These are phyloP conservation scores for Thereva nobilitata DNA, from an alignment of 2,888 invertebrate genomes.

Conservation along the genomic window DNA sequence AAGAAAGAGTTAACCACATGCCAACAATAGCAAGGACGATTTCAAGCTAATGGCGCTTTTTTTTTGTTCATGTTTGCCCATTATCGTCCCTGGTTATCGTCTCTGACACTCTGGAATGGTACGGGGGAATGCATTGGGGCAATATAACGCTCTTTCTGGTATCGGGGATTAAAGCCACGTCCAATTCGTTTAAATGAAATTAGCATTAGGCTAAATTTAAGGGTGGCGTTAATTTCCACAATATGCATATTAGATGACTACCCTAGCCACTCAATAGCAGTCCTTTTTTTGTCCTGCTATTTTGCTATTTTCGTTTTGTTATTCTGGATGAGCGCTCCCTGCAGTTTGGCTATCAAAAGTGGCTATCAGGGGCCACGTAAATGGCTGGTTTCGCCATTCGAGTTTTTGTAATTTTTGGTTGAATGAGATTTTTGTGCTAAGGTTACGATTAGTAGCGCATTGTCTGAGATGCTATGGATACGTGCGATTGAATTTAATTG, in stretches of 20 bases:
- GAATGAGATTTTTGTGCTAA: slow-evolving; percentile 38
- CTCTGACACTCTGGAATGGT: not conserved
- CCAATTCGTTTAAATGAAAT: slow-evolving; percentile 45
- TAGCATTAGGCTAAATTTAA: slow-evolving; percentile 41
- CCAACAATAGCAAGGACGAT: slow-evolving; percentile 12
- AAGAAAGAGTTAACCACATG: slow-evolving; percentile 35
- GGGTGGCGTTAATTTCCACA: slow-evolving; percentile 40
- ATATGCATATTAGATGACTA: slow-evolving; percentile 41
- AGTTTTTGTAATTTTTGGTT: slow-evolving; percentile 27
- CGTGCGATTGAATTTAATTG: slow-evolving; percentile 36
- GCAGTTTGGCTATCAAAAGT: slow-evolving; percentile 28
- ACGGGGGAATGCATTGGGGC: not conserved
- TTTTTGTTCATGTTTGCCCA: not conserved
- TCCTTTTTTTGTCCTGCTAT: slow-evolving; percentile 6
- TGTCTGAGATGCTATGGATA: slow-evolving; percentile 25
- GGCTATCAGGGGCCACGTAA: slow-evolving; percentile 19
- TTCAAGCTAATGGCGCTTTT: slow-evolving; percentile 24
- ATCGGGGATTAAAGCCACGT: slow-evolving; percentile 40
- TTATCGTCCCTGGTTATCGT: slow-evolving; percentile 10
- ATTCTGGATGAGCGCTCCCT: slow-evolving; percentile 28
- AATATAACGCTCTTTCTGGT: not conserved
- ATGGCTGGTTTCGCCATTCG: slow-evolving; percentile 33
- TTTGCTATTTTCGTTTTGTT: slow-evolving; percentile 29
- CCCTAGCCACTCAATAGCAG: slow-evolving; percentile 31
- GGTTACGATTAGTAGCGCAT: slow-evolving; percentile 33